Base-by-base conservation (phyloP, 2,113 vertebrate species). In the Camelus dromedarius region DNA sequence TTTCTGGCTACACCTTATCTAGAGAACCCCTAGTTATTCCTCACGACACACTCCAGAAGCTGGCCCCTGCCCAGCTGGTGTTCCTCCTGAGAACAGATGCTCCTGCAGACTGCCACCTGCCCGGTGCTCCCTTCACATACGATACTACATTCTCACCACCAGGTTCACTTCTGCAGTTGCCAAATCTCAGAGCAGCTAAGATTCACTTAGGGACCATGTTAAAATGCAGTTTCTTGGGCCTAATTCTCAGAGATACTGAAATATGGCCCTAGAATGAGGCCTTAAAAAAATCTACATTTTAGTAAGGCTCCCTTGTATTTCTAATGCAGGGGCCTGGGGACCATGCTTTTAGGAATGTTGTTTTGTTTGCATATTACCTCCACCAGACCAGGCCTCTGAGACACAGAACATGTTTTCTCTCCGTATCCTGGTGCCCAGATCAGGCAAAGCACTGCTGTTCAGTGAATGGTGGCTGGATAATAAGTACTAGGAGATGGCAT, bases 371-470 rank as follows among this genome's bases (percentile, higher is more conserved):
- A 60, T 54, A 66, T 24, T 80, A 13, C n/a, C 8, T 62, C 64
- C 50, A 89, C 12, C 69, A 38, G 32, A 62, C n/a, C 70, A 7
- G 54, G 26, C n/a, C 24, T 46, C 28, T 50, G 35, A 22, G 66
- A 52, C 9, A 92, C 2, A 22, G 12, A 89, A 56, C 89, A 30
- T 30, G 38, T 32, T 95, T 89, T 89, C 73, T 62, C 38, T 38
- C 48, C 64, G 42, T 69, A 75, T 58, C 66, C 30, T 14, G 75
- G 15, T 26, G n/a, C 16, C 64, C 35, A 80, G n/a, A 62, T 32
- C 75, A 92, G 58, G 64, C 15, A 67, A 48, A 97, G 70, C 91
- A 84, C 72, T 72, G 91, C 35, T 79, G n/a, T 15, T 60, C 64
- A 30, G 38, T 42, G 22, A 84, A 81, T 35, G 38, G 62, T 20